Evolutionary conservation across 2,797 vertebrate species (phyloP), one percentile per base, ranked within the genome.

Genomic region (Otolemur crassicaudatus): DNA sequence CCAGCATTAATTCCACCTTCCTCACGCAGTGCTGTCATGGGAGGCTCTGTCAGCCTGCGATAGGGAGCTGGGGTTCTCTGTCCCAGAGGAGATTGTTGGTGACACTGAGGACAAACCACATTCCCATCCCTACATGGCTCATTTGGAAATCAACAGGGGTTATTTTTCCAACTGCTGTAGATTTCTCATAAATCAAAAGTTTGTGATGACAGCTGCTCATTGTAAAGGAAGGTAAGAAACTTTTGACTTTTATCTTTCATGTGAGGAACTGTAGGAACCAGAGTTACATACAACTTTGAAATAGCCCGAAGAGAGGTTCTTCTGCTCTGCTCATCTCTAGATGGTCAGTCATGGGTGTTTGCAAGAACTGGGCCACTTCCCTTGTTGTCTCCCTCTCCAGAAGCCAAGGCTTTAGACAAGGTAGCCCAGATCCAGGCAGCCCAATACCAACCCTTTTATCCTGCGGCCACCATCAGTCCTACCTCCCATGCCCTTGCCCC

Each of bases 121-220:
- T 60, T 95, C 94, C 46, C 34, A 3, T 25, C 95, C 94, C 49
- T 96, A 96, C 69, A 94, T 93, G 97, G 94, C 96, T 22, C 3
- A 94, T 70, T 82, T 97, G 67, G 6, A 88, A 46, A 82, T 90
- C 63, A 3, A 23, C 7, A 0, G 2, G 6, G 10, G 27, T 7
- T 1, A 5, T 4, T 0, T 4, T 43, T 20, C 0, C n/a, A 16
- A 0, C 7, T 96, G 96, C 86, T 91, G 96, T 13, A 89, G 94
- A 13, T 97, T 97, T 65, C 92, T 98, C 73, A 58, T 97, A 91
- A 90, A 53, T 43, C 19, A 7, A 72, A 86, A 98, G 23, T 97
- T 95, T 76, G 85, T 97, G 85, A 9, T 97, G 88, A 98, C 96
- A 14, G 97, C 91, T 14, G 97, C 96, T 22, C 96, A 97, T 37